These are phyloP conservation scores for Ectemnius cavifrons DNA, from an alignment of 2,888 invertebrate genomes.

Conservation along the genomic window DNA sequence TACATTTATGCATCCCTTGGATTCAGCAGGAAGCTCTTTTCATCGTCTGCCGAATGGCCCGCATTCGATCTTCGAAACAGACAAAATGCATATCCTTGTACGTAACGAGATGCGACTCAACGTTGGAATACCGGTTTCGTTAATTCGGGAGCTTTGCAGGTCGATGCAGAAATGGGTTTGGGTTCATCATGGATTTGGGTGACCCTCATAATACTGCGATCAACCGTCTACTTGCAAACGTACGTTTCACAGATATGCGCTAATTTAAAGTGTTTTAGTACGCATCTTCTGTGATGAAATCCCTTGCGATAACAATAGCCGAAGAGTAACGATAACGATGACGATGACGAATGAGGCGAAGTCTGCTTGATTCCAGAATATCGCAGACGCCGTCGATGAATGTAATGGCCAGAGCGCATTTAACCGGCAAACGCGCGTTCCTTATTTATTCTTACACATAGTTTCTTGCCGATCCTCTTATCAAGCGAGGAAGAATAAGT, in stretches of 20 bases:
- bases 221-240: not conserved
- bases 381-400: constrained; percentile 17
- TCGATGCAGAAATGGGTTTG: constrained; percentile 8
- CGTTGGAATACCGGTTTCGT: not conserved
- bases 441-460: constrained; percentile 3
- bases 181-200: constrained; percentile 30
- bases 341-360: constrained; percentile 33
- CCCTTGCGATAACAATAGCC: constrained; percentile 5
- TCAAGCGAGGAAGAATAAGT: constrained; percentile 2
- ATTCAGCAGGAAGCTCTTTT: constrained; percentile 28
- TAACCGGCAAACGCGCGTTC: constrained; percentile 51
- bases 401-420: constrained; percentile 35
- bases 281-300: not conserved
- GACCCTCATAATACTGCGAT: not conserved
- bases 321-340: constrained; percentile 37
- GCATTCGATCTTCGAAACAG: constrained; percentile 52
- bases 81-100: constrained; percentile 18
- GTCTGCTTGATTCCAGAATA: constrained; percentile 13
- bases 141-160: constrained; percentile 17
- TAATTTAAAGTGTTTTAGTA: constrained; percentile 6
- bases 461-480: constrained; percentile 19
- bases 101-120: constrained; percentile 12
- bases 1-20: constrained; percentile 25
- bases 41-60: constrained; percentile 49
- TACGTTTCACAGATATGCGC: constrained; percentile 3